These are phyloP conservation scores for Rhegmatorhina hoffmannsi DNA, from an alignment of 2,113 vertebrate species.

Conservation along the genomic window DNA sequence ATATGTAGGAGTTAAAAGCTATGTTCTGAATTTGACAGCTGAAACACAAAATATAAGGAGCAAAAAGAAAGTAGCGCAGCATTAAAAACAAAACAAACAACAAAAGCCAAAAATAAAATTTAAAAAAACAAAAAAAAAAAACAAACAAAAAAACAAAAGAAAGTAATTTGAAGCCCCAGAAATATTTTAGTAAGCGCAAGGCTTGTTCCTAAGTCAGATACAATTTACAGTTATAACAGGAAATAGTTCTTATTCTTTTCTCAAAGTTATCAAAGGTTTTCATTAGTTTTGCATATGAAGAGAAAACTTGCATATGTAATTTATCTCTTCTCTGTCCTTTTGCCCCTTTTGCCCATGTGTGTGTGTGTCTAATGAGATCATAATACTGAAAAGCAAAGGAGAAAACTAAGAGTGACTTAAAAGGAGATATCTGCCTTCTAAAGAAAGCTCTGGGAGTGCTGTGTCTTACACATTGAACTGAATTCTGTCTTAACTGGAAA, in stretches of 20 bases:
- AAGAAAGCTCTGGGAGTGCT: neutral
- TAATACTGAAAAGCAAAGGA: neutral
- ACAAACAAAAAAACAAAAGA: fast-evolving
- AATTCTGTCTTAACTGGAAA: neutral
- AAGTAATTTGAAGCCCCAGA: neutral
- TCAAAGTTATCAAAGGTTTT: neutral
- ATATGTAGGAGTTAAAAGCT: neutral
- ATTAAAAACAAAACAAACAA: neutral
- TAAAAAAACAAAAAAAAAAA: neutral
- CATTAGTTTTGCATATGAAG: neutral
- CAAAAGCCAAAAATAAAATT: neutral
- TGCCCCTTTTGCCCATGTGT: neutral
- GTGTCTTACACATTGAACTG: neutral
- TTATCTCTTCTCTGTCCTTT: neutral
- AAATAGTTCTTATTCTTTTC: neutral
- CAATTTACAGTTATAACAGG: neutral
- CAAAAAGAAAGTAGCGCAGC: neutral
- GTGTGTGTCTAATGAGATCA: neutral
- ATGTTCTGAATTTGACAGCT: neutral
- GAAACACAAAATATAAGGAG: neutral
- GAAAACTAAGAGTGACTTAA: neutral
- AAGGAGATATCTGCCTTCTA: neutral
- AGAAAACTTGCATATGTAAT: neutral
- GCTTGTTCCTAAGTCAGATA: neutral
- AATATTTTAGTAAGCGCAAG: neutral